Base-by-base conservation (phyloP, 2,113 vertebrate genomes). In the Perognathus longimembris region DNA sequence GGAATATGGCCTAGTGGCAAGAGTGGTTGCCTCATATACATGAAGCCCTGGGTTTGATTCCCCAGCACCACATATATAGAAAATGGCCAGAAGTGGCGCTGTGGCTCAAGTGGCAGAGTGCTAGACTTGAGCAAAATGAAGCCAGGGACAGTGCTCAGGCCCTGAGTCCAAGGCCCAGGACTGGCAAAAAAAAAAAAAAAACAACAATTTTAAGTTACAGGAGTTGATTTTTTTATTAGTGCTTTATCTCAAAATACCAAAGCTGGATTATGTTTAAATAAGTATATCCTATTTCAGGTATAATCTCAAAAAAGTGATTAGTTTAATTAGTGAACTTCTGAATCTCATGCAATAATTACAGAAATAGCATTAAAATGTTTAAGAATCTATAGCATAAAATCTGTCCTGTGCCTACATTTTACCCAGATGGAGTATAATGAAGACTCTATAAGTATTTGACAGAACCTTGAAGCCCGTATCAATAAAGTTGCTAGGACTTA, bases 181-280 rank as follows among this genome's bases (percentile, higher is more conserved):
- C n/a, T n/a, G n/a, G n/a, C n/a, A n/a, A n/a, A n/a, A n/a, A n/a
- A n/a, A n/a, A n/a, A n/a, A n/a, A n/a, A n/a, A n/a, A n/a, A n/a
- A n/a, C n/a, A n/a, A n/a, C n/a, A n/a, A n/a, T n/a, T n/a, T n/a
- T n/a, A 90, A 91, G 90, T 34, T 83, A 21, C 0, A 85, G 26
- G 50, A 30, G 70, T 28, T n/a, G n/a, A 75, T 21, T 64, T 73
- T 83, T 93, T 92, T 73, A 88, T 83, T 70, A 85, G n/a, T 45
- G 50, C 54, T 85, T 75, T 88, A 80, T 76, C 40, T 81, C 59
- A 86, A 96, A 92, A 88, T 73, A 88, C 11, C 15, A 50, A 83
- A 45, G 11, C 21, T 20, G 89, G 88, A 89, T 81, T 92, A 4
- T 88, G 95, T 96, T 54, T 89, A 82, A 67, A 81, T 88, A 89